These are phyloP conservation scores for Dryoscopus gambensis DNA, from an alignment of 2,113 vertebrate species.

Conservation along the genomic window DNA sequence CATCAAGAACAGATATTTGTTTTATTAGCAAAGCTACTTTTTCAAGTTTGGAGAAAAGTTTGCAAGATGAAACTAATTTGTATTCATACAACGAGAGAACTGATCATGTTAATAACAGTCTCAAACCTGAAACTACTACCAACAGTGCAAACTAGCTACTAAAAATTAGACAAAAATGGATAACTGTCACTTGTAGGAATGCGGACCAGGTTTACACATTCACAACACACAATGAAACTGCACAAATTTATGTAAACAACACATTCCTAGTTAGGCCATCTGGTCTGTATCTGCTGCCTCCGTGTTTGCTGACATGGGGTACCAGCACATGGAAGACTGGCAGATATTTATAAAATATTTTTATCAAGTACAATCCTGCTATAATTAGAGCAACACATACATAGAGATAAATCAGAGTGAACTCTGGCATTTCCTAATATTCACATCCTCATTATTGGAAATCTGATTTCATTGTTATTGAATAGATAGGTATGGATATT, in stretches of 20 bases:
- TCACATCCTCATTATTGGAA: neutral
- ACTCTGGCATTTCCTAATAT: neutral
- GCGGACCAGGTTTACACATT: neutral
- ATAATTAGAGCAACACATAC: neutral
- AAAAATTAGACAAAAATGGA: neutral
- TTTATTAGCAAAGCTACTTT: neutral
- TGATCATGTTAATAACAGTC: neutral
- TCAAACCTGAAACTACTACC: neutral
- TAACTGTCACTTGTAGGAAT: neutral
- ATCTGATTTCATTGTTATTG: neutral
- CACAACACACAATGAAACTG: neutral
- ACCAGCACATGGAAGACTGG: neutral
- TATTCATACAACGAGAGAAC: neutral
- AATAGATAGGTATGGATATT: neutral
- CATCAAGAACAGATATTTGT: neutral
- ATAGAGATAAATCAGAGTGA: neutral
- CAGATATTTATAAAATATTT: conserved; percentile 42
- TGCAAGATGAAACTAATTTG: neutral
- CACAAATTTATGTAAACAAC: neutral
- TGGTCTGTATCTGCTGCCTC: neutral
- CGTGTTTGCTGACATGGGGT: neutral
- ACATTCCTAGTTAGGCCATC: conserved; percentile 1
- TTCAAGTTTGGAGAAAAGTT: neutral
- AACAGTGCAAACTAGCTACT: neutral
- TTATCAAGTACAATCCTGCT: conserved; percentile 2